Conservation (phyloP, 2,113 vertebrate species). For the Bucco capensis region DNA sequence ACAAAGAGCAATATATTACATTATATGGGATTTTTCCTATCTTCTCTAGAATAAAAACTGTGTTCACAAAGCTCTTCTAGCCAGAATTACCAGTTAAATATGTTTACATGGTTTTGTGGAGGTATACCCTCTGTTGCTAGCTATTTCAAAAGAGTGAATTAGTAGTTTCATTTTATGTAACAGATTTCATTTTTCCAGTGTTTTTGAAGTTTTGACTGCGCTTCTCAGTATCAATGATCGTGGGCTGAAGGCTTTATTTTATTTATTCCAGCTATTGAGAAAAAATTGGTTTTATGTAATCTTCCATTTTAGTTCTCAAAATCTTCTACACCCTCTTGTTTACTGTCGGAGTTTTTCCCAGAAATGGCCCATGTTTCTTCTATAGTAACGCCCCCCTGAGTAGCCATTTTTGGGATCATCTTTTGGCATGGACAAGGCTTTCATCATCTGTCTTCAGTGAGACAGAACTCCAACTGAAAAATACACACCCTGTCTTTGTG, state of each 20-base stretch:
- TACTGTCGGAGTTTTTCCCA: background rate
- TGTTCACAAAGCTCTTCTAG: background rate
- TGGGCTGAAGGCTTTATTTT: background rate
- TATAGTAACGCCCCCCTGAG: background rate
- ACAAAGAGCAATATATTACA: background rate
- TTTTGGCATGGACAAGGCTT: fast-evolving
- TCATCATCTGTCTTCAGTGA: background rate
- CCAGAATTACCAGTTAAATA: background rate
- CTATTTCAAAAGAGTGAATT: background rate
- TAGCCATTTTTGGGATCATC: background rate
- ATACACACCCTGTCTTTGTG: background rate
- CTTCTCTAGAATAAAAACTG: background rate
- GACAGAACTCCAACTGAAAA: background rate
- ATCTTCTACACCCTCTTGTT: background rate
- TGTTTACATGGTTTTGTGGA: background rate
- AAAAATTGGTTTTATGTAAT: background rate
- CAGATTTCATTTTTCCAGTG: background rate
- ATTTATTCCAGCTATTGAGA: too few relatives aligned
- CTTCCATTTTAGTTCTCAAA: background rate
- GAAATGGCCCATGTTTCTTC: background rate
- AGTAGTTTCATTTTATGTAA: background rate
- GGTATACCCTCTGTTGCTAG: background rate
- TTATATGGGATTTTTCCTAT: background rate
- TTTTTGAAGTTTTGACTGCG: background rate
- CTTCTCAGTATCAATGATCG: background rate